phyloP scores from a whole-genome alignment of 2,113 vertebrate species.

The Gymnarchus niloticus region DNA sequence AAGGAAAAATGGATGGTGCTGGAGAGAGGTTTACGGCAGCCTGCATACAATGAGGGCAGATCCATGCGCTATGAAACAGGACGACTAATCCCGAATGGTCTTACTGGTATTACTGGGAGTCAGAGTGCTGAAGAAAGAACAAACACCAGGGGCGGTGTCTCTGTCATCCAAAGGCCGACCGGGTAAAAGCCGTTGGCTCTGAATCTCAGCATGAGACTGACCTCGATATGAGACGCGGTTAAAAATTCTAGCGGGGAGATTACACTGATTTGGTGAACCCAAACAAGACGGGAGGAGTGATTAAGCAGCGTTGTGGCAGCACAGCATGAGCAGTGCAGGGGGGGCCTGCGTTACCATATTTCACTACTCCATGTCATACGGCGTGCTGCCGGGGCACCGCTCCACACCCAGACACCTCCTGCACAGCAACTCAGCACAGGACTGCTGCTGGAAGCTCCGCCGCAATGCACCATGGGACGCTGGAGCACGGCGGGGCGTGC shows the following conservation, averaged over 20 bases:
- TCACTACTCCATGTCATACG: not conserved
- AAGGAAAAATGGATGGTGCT: too few relatives aligned
- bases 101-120: not conserved
- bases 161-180: not conserved
- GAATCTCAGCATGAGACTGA: not conserved
- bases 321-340: slow-evolving; percentile 34
- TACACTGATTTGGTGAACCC: slow-evolving; percentile 44
- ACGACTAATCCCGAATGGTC: not conserved
- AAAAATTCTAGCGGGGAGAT: slow-evolving; percentile 30
- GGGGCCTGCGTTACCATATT: not conserved
- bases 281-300: slow-evolving; percentile 52
- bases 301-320: slow-evolving; percentile 54
- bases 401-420: not conserved
- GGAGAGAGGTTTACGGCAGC: not conserved
- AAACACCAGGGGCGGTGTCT: not conserved
- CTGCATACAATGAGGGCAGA: not conserved
- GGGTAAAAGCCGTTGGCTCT: not conserved
- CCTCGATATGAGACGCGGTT: slow-evolving; percentile 17
- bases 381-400: not conserved
- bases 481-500: not conserved
- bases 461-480: not conserved
- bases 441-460: too few relatives aligned
- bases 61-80: not conserved
- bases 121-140: not conserved
- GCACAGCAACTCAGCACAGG: not conserved